These are phyloP conservation scores for Eurytemora carolleeae DNA, from an alignment of 1,140 invertebrate species.

Conservation along the genomic window DNA sequence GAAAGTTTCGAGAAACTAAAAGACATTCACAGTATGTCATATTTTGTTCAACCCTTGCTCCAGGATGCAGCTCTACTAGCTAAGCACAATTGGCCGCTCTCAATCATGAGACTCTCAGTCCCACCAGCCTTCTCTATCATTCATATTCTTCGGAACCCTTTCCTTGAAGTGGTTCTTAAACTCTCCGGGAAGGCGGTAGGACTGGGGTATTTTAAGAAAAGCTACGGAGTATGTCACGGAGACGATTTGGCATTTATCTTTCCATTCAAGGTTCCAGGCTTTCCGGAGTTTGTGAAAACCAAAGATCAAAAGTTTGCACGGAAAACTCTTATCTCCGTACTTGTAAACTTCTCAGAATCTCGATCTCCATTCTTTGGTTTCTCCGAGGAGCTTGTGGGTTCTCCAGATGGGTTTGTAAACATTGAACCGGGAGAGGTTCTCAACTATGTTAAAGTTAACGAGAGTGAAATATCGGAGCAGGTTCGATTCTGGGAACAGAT, in stretches of 20 bases:
- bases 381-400: no score
- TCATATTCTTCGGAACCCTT: background rate
- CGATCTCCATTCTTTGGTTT: no score
- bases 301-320: background rate
- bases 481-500: no score
- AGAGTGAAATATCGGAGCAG: no score
- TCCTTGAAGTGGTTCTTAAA: background rate
- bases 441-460: no score
- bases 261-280: background rate
- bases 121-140: background rate
- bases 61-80: background rate
- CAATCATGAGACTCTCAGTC: background rate
- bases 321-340: background rate
- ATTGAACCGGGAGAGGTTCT: no score
- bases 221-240: background rate
- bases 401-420: no score
- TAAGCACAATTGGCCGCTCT: background rate
- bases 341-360: no score
- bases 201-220: background rate
- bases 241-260: background rate
- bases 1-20: background rate
- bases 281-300: background rate
- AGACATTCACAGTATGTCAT: background rate
- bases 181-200: background rate
- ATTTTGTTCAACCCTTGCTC: background rate